Percentiles rank a stretch among this genome's conserved stretches.
Conservation (phyloP, 2,888 invertebrate genomes). For the Agrenia bidenticulata region DNA sequence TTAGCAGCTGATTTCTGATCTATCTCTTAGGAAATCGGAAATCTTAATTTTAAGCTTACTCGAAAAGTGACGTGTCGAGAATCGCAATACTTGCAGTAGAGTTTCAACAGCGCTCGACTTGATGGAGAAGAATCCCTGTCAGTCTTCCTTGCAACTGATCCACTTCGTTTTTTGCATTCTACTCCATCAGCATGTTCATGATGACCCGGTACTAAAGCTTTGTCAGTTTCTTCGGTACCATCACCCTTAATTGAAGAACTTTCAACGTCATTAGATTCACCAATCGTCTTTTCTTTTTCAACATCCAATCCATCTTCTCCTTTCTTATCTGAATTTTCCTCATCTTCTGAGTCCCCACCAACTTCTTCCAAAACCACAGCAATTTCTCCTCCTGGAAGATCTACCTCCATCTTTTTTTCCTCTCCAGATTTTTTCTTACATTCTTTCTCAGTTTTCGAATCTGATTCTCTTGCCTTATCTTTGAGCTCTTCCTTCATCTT, state of each 20-base stretch:
- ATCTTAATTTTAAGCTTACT: conserved; percentile 27
- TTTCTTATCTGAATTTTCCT: conserved; percentile 21
- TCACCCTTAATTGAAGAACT: background rate
- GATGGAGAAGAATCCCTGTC: conserved; percentile 26
- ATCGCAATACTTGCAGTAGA: conserved; percentile 50
- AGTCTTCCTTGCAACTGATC: background rate
- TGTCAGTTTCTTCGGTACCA: background rate
- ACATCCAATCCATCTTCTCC: conserved; percentile 20
- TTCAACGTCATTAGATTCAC: background rate
- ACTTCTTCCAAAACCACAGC: conserved; percentile 32
- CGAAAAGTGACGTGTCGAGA: conserved; percentile 49
- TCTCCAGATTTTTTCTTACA: background rate
- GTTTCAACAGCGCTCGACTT: conserved; percentile 44
- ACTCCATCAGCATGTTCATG: too few relatives aligned
- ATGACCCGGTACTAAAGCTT: background rate
- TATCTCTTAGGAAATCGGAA: too few relatives aligned
- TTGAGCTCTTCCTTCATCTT: conserved; percentile 19
- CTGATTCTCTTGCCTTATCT: background rate
- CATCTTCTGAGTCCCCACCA: conserved; percentile 34
- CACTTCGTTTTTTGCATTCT: conserved; percentile 12
- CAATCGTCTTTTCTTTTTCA: conserved; percentile 17
- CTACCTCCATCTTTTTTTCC: conserved; percentile 22
- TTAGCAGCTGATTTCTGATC: too few relatives aligned
- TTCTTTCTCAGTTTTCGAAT: background rate
- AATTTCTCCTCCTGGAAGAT: conserved; percentile 30